Evolutionary conservation across 2,113 vertebrate genomes (phyloP).

Genomic region (Tychaedon coryphoeus): DNA sequence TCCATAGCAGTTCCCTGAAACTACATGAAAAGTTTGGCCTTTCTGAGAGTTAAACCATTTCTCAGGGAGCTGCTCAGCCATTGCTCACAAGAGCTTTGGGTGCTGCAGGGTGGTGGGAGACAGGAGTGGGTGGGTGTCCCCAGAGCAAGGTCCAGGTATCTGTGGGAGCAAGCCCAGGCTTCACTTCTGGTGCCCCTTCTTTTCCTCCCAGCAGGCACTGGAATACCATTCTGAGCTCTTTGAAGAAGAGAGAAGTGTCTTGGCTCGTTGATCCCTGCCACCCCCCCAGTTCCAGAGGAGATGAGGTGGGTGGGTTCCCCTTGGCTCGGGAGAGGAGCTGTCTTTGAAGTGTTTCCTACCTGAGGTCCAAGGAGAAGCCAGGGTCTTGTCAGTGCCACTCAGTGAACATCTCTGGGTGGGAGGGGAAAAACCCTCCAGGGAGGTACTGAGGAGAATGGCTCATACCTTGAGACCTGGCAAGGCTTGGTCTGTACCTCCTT

Average conservation of each 20-base stretch:
- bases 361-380: background rate
- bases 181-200: background rate
- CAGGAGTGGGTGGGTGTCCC: background rate
- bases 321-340: background rate
- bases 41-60: background rate
- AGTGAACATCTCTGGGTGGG: background rate
- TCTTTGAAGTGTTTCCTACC: background rate
- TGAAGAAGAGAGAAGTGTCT: conserved; percentile 4
- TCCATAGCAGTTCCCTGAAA: conserved; percentile 27
- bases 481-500: background rate
- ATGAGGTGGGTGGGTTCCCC: background rate
- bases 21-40: background rate
- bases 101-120: background rate
- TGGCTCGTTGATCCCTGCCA: background rate
- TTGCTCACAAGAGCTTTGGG: background rate
- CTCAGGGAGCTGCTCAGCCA: background rate
- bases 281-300: background rate
- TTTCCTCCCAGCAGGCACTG: background rate
- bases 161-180: background rate
- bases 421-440: background rate
- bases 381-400: background rate
- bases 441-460: background rate
- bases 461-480: background rate
- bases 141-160: background rate
- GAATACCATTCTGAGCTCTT: background rate